A percentile compares a stretch with the other conserved stretches of the same genome.
These are phyloP conservation scores for Netelia fuscicornis DNA, from an alignment of 2,888 invertebrate genomes.

Conservation along the genomic window DNA sequence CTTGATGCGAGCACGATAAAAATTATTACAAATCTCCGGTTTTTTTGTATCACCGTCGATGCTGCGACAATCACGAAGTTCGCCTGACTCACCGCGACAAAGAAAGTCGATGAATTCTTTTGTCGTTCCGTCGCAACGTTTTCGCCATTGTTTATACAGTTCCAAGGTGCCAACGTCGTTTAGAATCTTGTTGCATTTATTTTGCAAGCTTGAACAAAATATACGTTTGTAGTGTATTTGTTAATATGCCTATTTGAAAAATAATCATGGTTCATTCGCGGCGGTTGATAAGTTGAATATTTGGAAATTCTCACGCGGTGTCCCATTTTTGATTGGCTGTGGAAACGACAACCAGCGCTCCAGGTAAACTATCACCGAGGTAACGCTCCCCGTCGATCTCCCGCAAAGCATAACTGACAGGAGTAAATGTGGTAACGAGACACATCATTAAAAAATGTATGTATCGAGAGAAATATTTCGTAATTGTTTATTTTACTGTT, in stretches of 20 bases:
- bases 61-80: slow-evolving; percentile 67
- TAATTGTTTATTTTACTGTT: slow-evolving; percentile 72
- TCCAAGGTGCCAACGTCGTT: slow-evolving; percentile 72
- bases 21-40: slow-evolving; percentile 22
- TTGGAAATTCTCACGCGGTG: slow-evolving; percentile 70
- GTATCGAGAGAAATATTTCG: slow-evolving; percentile 10
- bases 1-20: slow-evolving; percentile 61
- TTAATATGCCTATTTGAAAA: neutral
- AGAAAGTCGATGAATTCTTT: slow-evolving; percentile 72
- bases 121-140: slow-evolving; percentile 64
- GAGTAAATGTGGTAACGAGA: neutral
- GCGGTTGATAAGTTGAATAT: neutral
- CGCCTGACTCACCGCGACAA: slow-evolving; percentile 74
- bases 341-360: slow-evolving; percentile 74
- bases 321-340: slow-evolving; percentile 78
- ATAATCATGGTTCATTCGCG: neutral
- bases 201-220: slow-evolving; percentile 73
- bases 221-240: neutral
- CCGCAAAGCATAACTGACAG: slow-evolving; percentile 76
- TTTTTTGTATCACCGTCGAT: slow-evolving; percentile 49
- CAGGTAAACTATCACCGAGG: slow-evolving; percentile 76
- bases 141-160: slow-evolving; percentile 77
- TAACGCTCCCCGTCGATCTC: slow-evolving; percentile 76
- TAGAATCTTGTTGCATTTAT: slow-evolving; percentile 77
- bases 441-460: slow-evolving; percentile 16